Evolutionary conservation across 2,888 invertebrate genomes (phyloP), one percentile per base, ranked within the genome.

Genomic region (Ametastegia equiseti): DNA sequence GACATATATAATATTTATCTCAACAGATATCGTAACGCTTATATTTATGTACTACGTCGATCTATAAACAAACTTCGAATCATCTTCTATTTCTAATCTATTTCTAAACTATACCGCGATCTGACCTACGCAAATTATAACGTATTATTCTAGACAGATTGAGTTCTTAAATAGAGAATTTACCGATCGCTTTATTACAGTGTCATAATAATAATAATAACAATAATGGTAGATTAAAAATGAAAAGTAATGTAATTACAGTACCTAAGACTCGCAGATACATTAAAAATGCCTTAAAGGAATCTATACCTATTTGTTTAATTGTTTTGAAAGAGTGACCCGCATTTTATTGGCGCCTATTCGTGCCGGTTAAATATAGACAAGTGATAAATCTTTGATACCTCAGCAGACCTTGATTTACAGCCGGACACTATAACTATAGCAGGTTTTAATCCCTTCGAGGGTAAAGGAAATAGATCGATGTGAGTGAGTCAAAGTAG

Each of bases 281-380:
- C 47, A 39, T 67, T 4, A 4, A 71, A 71, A 47, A 54, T 71
- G 71, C 71, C 27, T 71, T 39, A 15, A 71, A 71, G 42, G 45
- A 71, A 71, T 71, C 71, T 27, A 71, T 30, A 47, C 15, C 71
- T 71, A 71, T 47, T 47, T 45, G 27, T 63, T 71, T 47, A 23
- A 47, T 39, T 67, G 47, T n/a, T 39, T 23, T 67, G n/a, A 39
- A 71, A 71, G n/a, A 45, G 33, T 6, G 47, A 47, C 45, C 27
- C 30, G 47, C 47, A 71, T 71, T 30, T 71, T 47, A 71, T 71
- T 45, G 13, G 15, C 30, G 5, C 15, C 13, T 30, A 60, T 30
- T 60, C 60, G 19, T 42, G 5, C 42, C 9, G 42, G 42, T 42
- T 42, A 9, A 42, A 42, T 42, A 42, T 42, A 42, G 42, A 5